Evolutionary conservation across 2,113 vertebrate species (phyloP), one percentile per base, ranked within the genome.

Genomic region (Psephotus haematonotus): DNA sequence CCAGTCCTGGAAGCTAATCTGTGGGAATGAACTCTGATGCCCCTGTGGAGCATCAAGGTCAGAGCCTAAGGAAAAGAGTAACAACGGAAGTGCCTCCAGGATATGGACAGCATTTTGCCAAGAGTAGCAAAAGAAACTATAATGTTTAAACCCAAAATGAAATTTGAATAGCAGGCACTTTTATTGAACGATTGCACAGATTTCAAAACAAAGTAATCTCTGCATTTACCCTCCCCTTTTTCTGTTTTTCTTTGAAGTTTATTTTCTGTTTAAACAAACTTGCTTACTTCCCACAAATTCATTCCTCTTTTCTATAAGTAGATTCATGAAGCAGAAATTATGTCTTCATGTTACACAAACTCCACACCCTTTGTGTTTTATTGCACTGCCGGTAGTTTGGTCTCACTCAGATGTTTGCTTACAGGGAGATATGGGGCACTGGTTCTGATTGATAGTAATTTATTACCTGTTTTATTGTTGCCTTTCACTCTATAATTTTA

Each of bases 291-390:
- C 93, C 86, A 95, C 94, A 97, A 97, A 81, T 89, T 47, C 49
- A 95, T 98, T 97, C 95, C 95, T 96, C 97, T 97, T 97, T 98
- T 97, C 96, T 97, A 6, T 92, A 93, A 95, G 96, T 91, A 91
- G 92, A 70, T 85, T 89, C 29, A 65, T 63, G 75, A 94, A 95
- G 83, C 84, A 95, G 95, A 97, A 96, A 92, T 91, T 69, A 81
- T 50, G 78, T 81, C 63, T 87, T 87, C 29, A 43, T 91, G 69
- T 94, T 91, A 53, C 80, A 93, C 87, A 90, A 87, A 93, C 87
- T 93, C 95, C 95, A 96, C 77, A 92, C 71, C 93, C 92, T 88
- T 68, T 50, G 62, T 93, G 80, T 93, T 97, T 93, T 91, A 87
- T 69, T 91, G 84, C 39, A 16, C 59, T 89, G 27, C 87, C 12